Base-by-base conservation (phyloP, 2,888 invertebrate genomes). In the Caenorhabditis imperialis region DNA sequence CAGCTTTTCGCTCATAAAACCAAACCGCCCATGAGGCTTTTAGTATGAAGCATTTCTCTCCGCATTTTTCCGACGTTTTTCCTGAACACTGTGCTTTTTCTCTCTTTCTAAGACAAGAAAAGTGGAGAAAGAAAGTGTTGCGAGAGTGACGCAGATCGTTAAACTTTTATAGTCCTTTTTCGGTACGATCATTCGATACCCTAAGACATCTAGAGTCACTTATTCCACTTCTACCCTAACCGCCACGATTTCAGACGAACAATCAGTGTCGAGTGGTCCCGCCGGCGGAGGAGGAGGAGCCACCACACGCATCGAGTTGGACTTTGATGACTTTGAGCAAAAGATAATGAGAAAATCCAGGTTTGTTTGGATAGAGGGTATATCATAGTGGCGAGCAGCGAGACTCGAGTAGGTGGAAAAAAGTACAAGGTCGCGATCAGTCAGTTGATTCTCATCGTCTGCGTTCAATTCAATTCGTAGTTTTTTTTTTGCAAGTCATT, bases 281-380 rank as follows among this genome's bases (percentile, higher is more conserved):
- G 45, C 25, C 16, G 44, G 38, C 42, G 45, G 44, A 33, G 57
- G 20, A 27, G 50, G 50, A 12, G 54, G 60, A 7, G 18, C 5
- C 33, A 50, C 22, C 37, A 65, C 61, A 27, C 54, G 73, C 18
- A 60, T 73, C 30, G 60, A 65, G 54, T 55, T 73, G 42, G 73
- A 73, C 60, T 65, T 73, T 42, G 73, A 73, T 53, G 65, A 73
- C 30, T 65, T 73, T 25, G 65, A 65, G 40, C 58, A 57, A 33
- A 42, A 58, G 42, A 58, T 69, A 35, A 65, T 65, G 47, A 65
- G 73, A 47, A 73, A 65, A 65, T 65, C 73, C 40, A 65, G 73
- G 73, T 73, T 14, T 30, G 38, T 35, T 51, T 63, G 54, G 33
- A 23, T n/a, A 10, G 33, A 16, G 33, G 35, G 23, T 22, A 23